Percentiles rank a stretch among this genome's conserved stretches.
Evolutionary conservation across 30 jellyfish, hydroid and myxozoan genomes (phyloP).

Genomic region (Turritopsis rubra): DNA sequence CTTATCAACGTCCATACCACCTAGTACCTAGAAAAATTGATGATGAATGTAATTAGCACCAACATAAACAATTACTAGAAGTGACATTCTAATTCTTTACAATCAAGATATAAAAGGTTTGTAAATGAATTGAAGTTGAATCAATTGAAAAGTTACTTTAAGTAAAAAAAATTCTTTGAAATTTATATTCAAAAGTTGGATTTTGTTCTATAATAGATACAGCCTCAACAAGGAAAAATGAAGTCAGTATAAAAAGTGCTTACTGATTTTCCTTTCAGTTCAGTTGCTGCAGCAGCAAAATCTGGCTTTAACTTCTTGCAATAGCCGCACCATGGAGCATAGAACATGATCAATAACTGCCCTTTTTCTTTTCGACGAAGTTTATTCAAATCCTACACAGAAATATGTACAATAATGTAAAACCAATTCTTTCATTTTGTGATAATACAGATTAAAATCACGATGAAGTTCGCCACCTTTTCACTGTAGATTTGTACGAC

Average conservation of each 20-base stretch:
- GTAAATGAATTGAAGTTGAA: not conserved
- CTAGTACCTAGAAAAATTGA: constrained; percentile 73
- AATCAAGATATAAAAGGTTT: not conserved
- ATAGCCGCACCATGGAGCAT: constrained; percentile 99
- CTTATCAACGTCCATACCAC: constrained; percentile 87
- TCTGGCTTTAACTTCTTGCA: constrained; percentile 91
- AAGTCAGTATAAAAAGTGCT: too few relatives aligned
- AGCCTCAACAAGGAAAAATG: too few relatives aligned
- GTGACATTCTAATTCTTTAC: not conserved
- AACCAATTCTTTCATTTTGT: not conserved
- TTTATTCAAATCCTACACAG: constrained; percentile 62
- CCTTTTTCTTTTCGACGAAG: constrained; percentile 81
- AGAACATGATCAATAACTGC: constrained; percentile 76
- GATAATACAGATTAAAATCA: not conserved
- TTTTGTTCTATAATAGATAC: too few relatives aligned
- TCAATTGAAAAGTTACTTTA: too few relatives aligned
- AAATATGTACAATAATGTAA: not conserved
- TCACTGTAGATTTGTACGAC: constrained; percentile 75
- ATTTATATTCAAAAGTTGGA: too few relatives aligned
- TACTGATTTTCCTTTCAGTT: constrained; percentile 73
- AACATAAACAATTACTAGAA: constrained; percentile 8
- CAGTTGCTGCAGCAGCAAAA: constrained; percentile 91
- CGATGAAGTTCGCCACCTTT: constrained; percentile 29
- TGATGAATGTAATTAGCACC: too few relatives aligned
- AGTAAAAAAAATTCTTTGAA: too few relatives aligned